Evolutionary conservation across 2,888 invertebrate species (phyloP).

Genomic region (Melanargia galathea): DNA sequence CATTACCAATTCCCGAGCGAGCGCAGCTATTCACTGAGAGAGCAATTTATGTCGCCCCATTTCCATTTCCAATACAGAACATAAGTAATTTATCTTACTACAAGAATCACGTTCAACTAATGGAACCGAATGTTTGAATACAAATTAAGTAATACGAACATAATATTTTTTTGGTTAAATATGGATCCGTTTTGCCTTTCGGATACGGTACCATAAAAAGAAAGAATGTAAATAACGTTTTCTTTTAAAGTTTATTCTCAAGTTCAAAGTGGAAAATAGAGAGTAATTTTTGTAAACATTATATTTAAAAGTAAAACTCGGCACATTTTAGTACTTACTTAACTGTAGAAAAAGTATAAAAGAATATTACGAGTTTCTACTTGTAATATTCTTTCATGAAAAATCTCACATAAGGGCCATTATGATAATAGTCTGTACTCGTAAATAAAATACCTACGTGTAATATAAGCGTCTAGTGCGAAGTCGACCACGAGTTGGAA

Average conservation of each 20-base stretch:
- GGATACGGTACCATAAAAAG: too few relatives aligned
- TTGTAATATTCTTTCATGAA: background rate
- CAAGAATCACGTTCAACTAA: constrained; percentile 21
- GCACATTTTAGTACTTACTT: too few relatives aligned
- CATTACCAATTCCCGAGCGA: constrained; percentile 29
- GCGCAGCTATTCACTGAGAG: constrained; percentile 24
- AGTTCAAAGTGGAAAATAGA: too few relatives aligned
- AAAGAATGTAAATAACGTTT: too few relatives aligned
- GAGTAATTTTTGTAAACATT: too few relatives aligned
- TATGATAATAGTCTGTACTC: background rate
- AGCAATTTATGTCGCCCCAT: constrained; percentile 28
- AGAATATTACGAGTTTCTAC: background rate
- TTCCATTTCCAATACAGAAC: constrained; percentile 26
- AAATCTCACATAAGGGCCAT: background rate
- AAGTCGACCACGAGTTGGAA: constrained; percentile 21
- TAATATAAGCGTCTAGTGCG: constrained; percentile 14
- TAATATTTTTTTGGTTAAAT: background rate
- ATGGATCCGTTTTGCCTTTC: background rate
- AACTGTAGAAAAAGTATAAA: too few relatives aligned
- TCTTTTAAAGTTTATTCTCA: too few relatives aligned
- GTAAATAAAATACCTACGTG: constrained; percentile 17
- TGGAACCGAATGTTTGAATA: constrained; percentile 21
- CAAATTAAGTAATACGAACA: constrained; percentile 9
- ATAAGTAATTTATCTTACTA: constrained; percentile 29
- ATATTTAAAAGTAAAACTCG: too few relatives aligned